phyloP scores from a whole-genome alignment of 1,140 invertebrate genomes.

The Bicyclus anynana region DNA sequence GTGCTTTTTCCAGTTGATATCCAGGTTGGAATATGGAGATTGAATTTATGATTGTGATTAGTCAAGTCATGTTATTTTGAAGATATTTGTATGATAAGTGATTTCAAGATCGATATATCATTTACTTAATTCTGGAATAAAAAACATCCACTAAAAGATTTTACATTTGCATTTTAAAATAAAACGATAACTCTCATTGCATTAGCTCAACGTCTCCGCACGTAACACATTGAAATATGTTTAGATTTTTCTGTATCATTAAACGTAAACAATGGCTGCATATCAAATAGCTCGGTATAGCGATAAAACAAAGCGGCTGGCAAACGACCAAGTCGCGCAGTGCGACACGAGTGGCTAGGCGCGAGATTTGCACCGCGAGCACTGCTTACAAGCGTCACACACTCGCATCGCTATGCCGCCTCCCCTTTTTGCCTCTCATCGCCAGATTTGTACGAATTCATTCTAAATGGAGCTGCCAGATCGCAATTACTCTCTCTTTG shows the following conservation, averaged over 20 bases:
- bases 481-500: slow-evolving; percentile 73
- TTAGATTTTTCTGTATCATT: slow-evolving; percentile 56
- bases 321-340: slow-evolving; percentile 64
- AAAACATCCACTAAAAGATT: too few relatives aligned
- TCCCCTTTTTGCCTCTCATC: slow-evolving; percentile 36
- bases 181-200: neutral
- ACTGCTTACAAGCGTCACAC: slow-evolving; percentile 36
- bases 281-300: slow-evolving; percentile 65
- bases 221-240: slow-evolving; percentile 7
- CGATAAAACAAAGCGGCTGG: slow-evolving; percentile 71
- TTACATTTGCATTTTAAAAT: neutral
- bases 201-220: neutral
- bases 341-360: slow-evolving; percentile 61
- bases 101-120: too few relatives aligned
- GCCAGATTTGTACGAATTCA: slow-evolving; percentile 65
- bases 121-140: too few relatives aligned
- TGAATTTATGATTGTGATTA: too few relatives aligned
- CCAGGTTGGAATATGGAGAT: too few relatives aligned
- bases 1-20: too few relatives aligned
- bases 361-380: slow-evolving; percentile 52
- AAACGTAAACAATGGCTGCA: slow-evolving; percentile 69
- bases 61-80: too few relatives aligned
- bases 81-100: too few relatives aligned
- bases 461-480: slow-evolving; percentile 70
- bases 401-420: slow-evolving; percentile 28